phyloP scores from a whole-genome alignment of 2,888 invertebrate species.

The Cetonia aurata region DNA sequence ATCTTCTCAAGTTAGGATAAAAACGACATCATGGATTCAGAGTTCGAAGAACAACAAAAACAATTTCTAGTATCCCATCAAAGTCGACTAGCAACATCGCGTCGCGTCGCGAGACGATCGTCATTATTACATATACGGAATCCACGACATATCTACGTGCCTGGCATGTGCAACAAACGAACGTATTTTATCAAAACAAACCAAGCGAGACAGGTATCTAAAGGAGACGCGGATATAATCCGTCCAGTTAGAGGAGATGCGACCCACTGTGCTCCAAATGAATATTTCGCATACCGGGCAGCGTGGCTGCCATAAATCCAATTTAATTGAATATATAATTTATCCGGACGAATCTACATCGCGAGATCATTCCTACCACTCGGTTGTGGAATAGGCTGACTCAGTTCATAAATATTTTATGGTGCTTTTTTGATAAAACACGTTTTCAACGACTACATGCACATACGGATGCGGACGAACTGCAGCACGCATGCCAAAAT shows the following conservation, averaged over 20 bases:
- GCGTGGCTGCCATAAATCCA: slow-evolving; percentile 48
- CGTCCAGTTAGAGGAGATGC: slow-evolving; percentile 21
- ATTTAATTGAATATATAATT: slow-evolving; percentile 51
- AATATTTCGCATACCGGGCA: slow-evolving; percentile 47
- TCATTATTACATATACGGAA: slow-evolving; percentile 20
- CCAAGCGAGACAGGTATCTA: slow-evolving; percentile 26
- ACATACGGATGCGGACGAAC: no score
- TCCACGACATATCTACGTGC: slow-evolving; percentile 14
- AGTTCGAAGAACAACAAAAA: slow-evolving; percentile 7
- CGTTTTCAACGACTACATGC: slow-evolving; percentile 21
- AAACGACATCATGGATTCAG: background rate
- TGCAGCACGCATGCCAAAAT: no score
- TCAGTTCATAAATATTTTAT: slow-evolving; percentile 43
- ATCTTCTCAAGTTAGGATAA: background rate
- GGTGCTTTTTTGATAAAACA: slow-evolving; percentile 32
- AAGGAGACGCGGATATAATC: slow-evolving; percentile 19
- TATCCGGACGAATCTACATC: slow-evolving; percentile 40
- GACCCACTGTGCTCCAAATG: slow-evolving; percentile 47
- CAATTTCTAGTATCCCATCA: slow-evolving; percentile 9
- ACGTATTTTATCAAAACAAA: slow-evolving; percentile 5
- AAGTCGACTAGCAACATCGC: background rate
- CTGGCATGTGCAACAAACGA: background rate
- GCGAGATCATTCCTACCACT: slow-evolving; percentile 35
- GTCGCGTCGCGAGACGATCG: slow-evolving; percentile 7
- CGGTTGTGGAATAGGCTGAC: slow-evolving; percentile 16